Evolutionary conservation across 1,140 invertebrate genomes (phyloP), one percentile per base, ranked within the genome.

Genomic region (Drosophila kikkawai): DNA sequence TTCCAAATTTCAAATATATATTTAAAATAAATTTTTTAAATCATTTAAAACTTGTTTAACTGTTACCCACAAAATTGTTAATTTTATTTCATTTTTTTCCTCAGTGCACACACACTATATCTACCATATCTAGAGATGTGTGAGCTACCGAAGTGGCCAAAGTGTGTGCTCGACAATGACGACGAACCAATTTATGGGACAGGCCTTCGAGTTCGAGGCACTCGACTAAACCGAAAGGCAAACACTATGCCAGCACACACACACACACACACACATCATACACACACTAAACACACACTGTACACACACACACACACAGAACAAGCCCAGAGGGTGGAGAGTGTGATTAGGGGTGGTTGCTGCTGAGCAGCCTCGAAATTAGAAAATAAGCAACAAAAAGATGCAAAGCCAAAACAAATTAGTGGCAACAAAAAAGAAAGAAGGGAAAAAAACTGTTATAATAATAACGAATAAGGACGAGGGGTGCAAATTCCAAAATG

Each of bases 161-260:
- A 63, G 77, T 68, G 81, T 77, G 82, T 84, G 77, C 64, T 84
- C 75, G 80, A 81, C 74, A 82, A 79, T 86, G 77, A 87, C 57
- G 80, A 74, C 84, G 51, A 88, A 88, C 83, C 83, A 87, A 87
- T 87, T 87, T 87, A 83, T 66, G 76, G 71, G 74, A 84, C 82
- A 75, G 80, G 45, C 41, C 41, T 66, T 66, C 59, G 75, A 66
- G 47, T 36, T 56, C 53, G 53, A 51, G 64, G 26, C 56, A 79
- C 77, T 79, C 61, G 75, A 79, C 51, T 56, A 64, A 79, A 78
- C 77, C 77, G 75, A 79, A 79, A 79, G 67, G 75, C 77, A 79
- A 79, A 79, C 77, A 79, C 77, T 79, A 71, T 15, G 7, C 42
- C 56, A 32, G 60, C 65, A 56, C 50, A 68, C 74, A 77, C 51